A percentile compares a stretch with the other conserved stretches of the same genome.
Conservation (phyloP, 1,140 invertebrate species). For the Musca domestica region DNA sequence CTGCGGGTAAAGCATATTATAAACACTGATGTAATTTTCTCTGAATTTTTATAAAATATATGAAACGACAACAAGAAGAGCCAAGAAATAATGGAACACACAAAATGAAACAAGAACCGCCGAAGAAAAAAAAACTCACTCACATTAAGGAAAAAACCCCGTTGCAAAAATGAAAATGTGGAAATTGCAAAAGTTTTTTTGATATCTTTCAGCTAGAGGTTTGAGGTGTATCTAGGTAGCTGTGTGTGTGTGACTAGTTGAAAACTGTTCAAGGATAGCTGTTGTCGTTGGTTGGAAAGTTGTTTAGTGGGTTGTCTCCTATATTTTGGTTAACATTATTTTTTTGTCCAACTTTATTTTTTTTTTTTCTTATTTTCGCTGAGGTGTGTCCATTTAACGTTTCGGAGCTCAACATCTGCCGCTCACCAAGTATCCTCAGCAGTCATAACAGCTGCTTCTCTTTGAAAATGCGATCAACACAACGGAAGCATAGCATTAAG, state of each 20-base stretch:
- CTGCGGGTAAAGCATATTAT: slow-evolving; percentile 6
- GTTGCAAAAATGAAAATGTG: slow-evolving; percentile 17
- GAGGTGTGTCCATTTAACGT: slow-evolving; percentile 11
- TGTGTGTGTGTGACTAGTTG: background rate
- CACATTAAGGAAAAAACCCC: background rate
- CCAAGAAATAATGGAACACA: background rate
- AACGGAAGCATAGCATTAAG: slow-evolving; percentile 18
- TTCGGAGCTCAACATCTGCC: slow-evolving; percentile 8
- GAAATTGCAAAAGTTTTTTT: slow-evolving; percentile 14
- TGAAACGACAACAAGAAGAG: background rate
- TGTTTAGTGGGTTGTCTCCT: background rate
- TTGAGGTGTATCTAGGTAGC: too few species aligned
- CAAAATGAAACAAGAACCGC: background rate
- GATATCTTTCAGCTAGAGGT: too few species aligned
- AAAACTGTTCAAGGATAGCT: background rate
- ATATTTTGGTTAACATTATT: background rate
- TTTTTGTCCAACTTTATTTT: too few species aligned
- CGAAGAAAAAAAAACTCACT: background rate
- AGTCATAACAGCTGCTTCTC: slow-evolving; percentile 15
- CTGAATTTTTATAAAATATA: slow-evolving; percentile 18
- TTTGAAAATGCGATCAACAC: slow-evolving; percentile 16
- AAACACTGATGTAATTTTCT: slow-evolving; percentile 11
- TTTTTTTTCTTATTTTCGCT: too few species aligned
- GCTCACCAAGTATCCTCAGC: background rate
- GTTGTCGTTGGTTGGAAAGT: background rate